Conservation (phyloP, 1,140 invertebrate genomes). For the Acromyrmex charruanus region DNA sequence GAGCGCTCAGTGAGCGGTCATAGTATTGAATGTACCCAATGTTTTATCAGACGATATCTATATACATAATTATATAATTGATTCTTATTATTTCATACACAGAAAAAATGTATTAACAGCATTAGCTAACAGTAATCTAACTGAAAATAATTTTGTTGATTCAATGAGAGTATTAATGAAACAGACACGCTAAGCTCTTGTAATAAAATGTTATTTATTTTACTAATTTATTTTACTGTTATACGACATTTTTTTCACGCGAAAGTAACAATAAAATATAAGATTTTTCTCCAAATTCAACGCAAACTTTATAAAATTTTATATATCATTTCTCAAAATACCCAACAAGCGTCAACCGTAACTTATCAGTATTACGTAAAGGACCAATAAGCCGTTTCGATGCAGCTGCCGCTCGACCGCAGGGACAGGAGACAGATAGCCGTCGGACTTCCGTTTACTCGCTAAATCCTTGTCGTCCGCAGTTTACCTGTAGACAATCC, state of each 20-base stretch:
- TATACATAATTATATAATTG: neutral
- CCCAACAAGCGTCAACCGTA: conserved; percentile 10
- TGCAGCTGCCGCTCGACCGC: conserved; percentile 40
- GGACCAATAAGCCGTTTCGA: conserved; percentile 47
- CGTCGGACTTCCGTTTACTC: conserved; percentile 61
- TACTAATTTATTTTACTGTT: no score
- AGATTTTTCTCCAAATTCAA: neutral
- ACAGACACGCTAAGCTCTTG: no score
- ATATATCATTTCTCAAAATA: neutral
- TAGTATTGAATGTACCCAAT: no score
- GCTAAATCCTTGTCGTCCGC: conserved; percentile 43
- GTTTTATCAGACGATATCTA: neutral
- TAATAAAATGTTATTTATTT: no score
- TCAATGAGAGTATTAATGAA: no score
- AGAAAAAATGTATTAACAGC: no score
- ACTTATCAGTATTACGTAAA: conserved; percentile 38
- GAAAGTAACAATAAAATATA: neutral
- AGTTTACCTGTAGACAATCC: conserved; percentile 51
- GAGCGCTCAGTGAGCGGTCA: no score
- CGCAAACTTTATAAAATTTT: neutral
- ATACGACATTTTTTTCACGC: neutral
- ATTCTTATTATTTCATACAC: no score
- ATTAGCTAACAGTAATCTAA: no score
- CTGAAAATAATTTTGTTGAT: no score
- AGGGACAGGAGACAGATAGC: conserved; percentile 44